Base-by-base conservation (phyloP, 1,140 invertebrate species). In the Subanguina moxae region DNA sequence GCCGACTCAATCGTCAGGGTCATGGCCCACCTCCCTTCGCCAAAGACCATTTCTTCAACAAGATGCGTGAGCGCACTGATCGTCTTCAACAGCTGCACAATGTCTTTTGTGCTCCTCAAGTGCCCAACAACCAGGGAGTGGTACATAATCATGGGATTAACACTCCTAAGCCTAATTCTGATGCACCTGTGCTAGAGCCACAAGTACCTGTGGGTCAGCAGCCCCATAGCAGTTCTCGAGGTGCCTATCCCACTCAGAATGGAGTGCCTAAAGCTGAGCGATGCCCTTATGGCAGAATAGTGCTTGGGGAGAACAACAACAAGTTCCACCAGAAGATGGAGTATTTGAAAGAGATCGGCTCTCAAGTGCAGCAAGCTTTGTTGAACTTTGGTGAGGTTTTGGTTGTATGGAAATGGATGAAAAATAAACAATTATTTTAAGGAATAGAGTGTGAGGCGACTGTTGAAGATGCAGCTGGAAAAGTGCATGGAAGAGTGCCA, bases 361-460 rank as follows among this genome's bases (percentile, higher is more conserved):
- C 43, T 38, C 62, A 69, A 15, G 71, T 72, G 7, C 71, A 72
- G 52, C 72, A 57, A 19, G 71, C 71, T 30, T 59, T 72, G 23
- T 43, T 75, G 23, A 42, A 59, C 43, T 72, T 72, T 62, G 71
- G 70, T 72, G n/a, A 45, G 45, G 17, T 69, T 56, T 27, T 8
- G 57, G 21, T 42, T n/a, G n/a, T 1, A 42, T 28, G 19, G 65
- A 28, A 30, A 66, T 67, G 21, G 11, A 43, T n/a, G 21, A 8
- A 66, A n/a, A 52, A 23, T 15, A 7, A 57, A 48, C 32, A 52
- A 38, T 48, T 58, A 52, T 28, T 30, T 72, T 25, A n/a, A 72
- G 70, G 71, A 17, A 72, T 72, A 62, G 71, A 72, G 27, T 72
- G 69, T 43, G 71, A 72, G 15, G 71, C 72, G 13, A 46, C 45